Evolutionary conservation across 2,888 invertebrate species (phyloP), one percentile per base, ranked within the genome.

Genomic region (Caenorhabditis sinica): DNA sequence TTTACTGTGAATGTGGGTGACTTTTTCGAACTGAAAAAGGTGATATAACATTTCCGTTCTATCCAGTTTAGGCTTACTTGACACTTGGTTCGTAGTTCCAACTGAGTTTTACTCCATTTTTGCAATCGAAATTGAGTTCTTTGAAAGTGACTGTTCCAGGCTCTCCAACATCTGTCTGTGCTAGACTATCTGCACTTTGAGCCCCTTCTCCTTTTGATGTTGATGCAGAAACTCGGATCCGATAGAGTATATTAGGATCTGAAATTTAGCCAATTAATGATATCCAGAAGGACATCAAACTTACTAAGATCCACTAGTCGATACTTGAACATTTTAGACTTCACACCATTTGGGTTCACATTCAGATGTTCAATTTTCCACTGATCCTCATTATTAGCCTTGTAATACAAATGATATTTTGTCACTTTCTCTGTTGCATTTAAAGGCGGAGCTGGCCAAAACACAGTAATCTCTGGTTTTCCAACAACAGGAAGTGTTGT

Each of bases 191-290:
- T 0, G 80, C 82, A 82, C 90, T 91, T 79, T 86, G 89, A n/a
- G 83, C 82, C 17, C 92, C 89, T 85, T 92, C 92, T 63, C 92
- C 92, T 68, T 89, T 89, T 4, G 63, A 20, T 4, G 92, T 91
- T 15, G 90, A 88, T 0, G 91, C 91, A 13, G 90, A 87, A 15
- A 92, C 82, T 28, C 89, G 85, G 9, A 92, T 79, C 28, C 87
- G 83, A 74, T 92, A 92, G 3, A 73, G 69, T 13, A 90, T 90
- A 71, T 86, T 74, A 0, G 91, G 87, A 30, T 81, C 91, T 91
- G 74, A 68, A 88, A 77, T 45, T n/a, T 6, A 40, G 63, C 23
- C 9, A 25, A 49, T 49, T 61, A 33, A 53, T 17, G 11, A 25
- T n/a, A 11, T 40, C 9, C 2, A 11, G 13, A 13, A 40, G 8